Percentiles rank a stretch among this genome's conserved stretches.
These are phyloP conservation scores for Andricus curvator DNA, from an alignment of 2,888 invertebrate species.

Conservation along the genomic window DNA sequence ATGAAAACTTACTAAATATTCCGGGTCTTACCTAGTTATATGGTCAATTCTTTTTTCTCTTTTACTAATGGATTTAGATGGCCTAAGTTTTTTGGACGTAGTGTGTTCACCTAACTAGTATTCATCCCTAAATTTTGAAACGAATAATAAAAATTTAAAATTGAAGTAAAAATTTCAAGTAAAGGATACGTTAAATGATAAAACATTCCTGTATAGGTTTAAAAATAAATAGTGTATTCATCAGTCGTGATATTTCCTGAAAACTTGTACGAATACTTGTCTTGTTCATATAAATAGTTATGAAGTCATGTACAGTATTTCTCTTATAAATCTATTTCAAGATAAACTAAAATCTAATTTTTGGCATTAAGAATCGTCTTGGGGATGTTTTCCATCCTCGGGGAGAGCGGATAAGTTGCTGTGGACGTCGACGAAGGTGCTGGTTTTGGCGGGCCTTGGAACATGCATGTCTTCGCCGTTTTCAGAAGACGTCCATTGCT, in stretches of 20 bases:
- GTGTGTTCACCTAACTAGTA: too few relatives aligned
- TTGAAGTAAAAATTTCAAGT: too few relatives aligned
- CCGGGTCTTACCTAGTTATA: too few relatives aligned
- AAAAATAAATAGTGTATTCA: slow-evolving; percentile 65
- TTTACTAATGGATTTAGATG: too few relatives aligned
- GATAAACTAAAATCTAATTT: slow-evolving; percentile 43
- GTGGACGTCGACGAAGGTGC: slow-evolving; percentile 69
- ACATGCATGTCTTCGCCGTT: slow-evolving; percentile 71
- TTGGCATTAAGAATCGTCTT: slow-evolving; percentile 56
- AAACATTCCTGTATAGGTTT: not conserved
- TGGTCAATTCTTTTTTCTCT: too few relatives aligned
- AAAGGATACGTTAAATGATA: too few relatives aligned
- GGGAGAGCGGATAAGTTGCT: slow-evolving; percentile 58
- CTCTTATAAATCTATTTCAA: not conserved
- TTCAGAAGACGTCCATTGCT: slow-evolving; percentile 68
- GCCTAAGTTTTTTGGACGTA: too few relatives aligned
- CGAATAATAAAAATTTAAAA: too few relatives aligned
- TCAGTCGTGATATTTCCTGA: slow-evolving; percentile 51
- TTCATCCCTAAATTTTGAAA: too few relatives aligned
- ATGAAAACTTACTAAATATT: too few relatives aligned
- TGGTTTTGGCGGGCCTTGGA: slow-evolving; percentile 71
- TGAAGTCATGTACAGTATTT: slow-evolving; percentile 59
- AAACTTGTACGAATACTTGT: slow-evolving; percentile 16
- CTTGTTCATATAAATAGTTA: slow-evolving; percentile 51
- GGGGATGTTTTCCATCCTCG: slow-evolving; percentile 57